phyloP scores from a whole-genome alignment of 2,888 invertebrate species.

The Kuschelorhynchus macadamiae region DNA sequence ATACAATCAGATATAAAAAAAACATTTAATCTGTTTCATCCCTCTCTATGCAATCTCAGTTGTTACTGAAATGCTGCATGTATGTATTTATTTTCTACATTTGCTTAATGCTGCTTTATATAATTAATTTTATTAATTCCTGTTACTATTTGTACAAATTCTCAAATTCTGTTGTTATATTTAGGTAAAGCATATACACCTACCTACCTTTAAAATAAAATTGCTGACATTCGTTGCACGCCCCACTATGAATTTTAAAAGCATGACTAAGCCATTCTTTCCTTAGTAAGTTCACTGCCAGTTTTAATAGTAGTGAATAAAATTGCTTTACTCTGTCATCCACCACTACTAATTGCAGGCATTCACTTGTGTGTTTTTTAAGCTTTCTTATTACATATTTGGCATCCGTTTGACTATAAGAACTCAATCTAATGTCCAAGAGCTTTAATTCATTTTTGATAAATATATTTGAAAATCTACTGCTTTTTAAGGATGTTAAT shows the following conservation, averaged over 20 bases:
- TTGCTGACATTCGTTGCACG: constrained; percentile 15
- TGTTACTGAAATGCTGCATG: too few species aligned
- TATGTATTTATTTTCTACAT: too few species aligned
- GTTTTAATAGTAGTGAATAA: constrained; percentile 30
- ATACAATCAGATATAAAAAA: too few species aligned
- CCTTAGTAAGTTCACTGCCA: constrained; percentile 51
- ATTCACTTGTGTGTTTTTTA: constrained; percentile 50
- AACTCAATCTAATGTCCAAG: constrained; percentile 48
- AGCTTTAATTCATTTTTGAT: constrained; percentile 48
- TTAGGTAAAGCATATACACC: too few species aligned
- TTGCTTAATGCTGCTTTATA: too few species aligned
- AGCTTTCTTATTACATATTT: constrained; percentile 50
- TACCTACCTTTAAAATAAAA: constrained; percentile 44
- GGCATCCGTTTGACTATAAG: constrained; percentile 44
- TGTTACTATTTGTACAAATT: too few species aligned
- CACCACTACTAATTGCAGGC: constrained; percentile 26
- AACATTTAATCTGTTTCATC: too few species aligned
- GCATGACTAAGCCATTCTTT: constrained; percentile 45
- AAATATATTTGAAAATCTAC: constrained; percentile 65
- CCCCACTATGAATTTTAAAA: constrained; percentile 27
- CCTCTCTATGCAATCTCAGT: too few species aligned
- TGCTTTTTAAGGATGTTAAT: constrained; percentile 65
- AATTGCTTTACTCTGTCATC: constrained; percentile 29
- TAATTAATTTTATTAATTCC: too few species aligned
- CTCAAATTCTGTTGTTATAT: too few species aligned